Percentiles rank a stretch among this genome's conserved stretches.
Conservation (phyloP, 2,888 invertebrate species). For the Odontothrips loti region DNA sequence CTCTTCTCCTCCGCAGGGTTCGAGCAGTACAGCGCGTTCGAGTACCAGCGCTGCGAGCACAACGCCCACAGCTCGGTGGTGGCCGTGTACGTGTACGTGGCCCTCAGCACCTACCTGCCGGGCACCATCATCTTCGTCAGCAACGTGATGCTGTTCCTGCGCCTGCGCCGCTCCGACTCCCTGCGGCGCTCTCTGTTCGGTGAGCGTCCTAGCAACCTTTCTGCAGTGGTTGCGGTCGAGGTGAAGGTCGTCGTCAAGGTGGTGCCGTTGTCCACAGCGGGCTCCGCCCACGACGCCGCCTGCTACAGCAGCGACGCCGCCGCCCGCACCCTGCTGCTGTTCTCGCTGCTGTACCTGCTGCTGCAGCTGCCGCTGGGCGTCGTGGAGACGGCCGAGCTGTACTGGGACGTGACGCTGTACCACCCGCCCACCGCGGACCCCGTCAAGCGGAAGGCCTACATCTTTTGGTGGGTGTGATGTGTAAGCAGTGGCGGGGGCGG, state of each 20-base stretch:
- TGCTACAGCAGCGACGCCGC: conserved; percentile 41
- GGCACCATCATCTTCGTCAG: conserved; percentile 45
- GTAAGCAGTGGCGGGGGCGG: neutral
- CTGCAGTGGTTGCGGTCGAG: neutral
- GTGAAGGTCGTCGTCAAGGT: neutral
- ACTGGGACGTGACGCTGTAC: conserved; percentile 44
- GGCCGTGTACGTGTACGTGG: conserved; percentile 45
- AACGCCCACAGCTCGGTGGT: conserved; percentile 43
- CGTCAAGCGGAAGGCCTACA: conserved; percentile 41
- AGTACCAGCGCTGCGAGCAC: conserved; percentile 44
- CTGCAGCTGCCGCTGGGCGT: conserved; percentile 45
- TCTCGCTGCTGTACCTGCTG: conserved; percentile 46
- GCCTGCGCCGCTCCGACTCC: conserved; percentile 42
- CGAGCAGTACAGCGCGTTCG: conserved; percentile 46
- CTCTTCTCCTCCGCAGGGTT: conserved; percentile 41
- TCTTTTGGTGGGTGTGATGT: conserved; percentile 42
- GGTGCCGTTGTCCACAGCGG: neutral
- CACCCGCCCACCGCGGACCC: conserved; percentile 39
- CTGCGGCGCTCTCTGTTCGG: conserved; percentile 42
- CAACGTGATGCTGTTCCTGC: conserved; percentile 44
- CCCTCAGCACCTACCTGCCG: conserved; percentile 46
- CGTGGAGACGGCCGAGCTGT: conserved; percentile 45
- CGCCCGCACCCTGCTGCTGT: conserved; percentile 44
- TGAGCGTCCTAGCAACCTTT: conserved; percentile 34
- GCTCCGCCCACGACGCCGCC: conserved; percentile 39